phyloP scores from a whole-genome alignment of 2,888 invertebrate genomes.

The Sthenelais limicola region DNA sequence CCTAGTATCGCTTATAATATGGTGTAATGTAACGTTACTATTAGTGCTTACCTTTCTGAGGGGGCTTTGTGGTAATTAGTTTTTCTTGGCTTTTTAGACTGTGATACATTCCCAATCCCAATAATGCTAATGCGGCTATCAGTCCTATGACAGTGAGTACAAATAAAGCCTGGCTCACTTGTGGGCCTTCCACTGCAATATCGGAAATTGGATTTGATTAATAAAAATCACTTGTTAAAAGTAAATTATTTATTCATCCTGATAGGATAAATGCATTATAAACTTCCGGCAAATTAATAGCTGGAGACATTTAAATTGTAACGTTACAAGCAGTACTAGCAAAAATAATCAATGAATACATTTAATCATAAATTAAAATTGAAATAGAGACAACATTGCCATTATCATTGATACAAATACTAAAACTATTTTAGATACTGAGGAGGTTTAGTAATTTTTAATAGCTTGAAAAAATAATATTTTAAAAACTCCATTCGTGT shows the following conservation, averaged over 20 bases:
- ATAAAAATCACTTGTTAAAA: not conserved
- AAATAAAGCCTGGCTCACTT: not conserved
- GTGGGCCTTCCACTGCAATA: conserved; percentile 18
- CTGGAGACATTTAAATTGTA: no score
- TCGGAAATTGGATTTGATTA: not conserved
- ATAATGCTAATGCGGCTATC: not conserved
- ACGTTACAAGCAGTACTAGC: no score
- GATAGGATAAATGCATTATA: not conserved
- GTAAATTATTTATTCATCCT: not conserved
- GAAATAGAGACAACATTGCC: no score
- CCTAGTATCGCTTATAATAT: no score
- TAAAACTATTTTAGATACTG: not conserved
- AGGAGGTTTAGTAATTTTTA: not conserved
- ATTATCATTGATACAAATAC: no score
- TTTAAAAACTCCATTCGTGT: not conserved
- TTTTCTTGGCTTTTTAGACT: no score
- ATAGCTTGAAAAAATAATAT: not conserved
- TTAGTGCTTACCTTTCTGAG: no score
- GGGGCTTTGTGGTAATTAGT: no score
- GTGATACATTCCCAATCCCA: not conserved
- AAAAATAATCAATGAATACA: no score
- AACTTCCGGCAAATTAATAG: not conserved
- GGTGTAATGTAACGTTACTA: no score
- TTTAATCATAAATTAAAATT: no score
- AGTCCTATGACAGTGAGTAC: conserved; percentile 1